Evolutionary conservation across 2,113 vertebrate species (phyloP).

Genomic region (Hydrolagus affinis): DNA sequence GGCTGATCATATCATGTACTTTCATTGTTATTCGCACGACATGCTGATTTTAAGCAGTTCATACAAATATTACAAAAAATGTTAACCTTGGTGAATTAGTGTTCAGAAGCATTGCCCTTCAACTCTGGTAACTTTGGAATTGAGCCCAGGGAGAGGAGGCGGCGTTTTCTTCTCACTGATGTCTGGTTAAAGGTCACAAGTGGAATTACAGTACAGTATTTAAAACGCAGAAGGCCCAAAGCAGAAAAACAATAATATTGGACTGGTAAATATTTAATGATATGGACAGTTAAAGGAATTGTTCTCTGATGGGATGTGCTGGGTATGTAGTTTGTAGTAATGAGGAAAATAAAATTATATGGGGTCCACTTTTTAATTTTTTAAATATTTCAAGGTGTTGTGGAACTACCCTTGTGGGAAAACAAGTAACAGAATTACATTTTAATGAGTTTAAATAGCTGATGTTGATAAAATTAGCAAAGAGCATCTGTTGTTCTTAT

Average conservation of each 20-base stretch:
- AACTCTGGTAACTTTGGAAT: neutral
- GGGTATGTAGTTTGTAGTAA: neutral
- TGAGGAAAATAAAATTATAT: conserved; percentile 26
- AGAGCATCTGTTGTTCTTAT: neutral
- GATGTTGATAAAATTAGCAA: conserved; percentile 18
- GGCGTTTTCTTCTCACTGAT: neutral
- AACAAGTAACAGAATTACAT: conserved; percentile 3
- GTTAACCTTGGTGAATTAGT: too few relatives aligned
- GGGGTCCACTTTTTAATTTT: conserved; percentile 10
- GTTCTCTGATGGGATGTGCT: conserved; percentile 15
- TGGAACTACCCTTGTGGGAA: neutral
- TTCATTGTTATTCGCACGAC: neutral
- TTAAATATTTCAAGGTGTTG: neutral
- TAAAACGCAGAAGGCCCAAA: neutral
- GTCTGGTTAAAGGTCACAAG: conserved; percentile 22
- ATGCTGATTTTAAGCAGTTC: neutral
- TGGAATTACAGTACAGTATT: conserved; percentile 23
- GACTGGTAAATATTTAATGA: conserved; percentile 27
- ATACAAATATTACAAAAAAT: neutral
- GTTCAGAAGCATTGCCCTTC: neutral
- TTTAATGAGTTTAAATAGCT: conserved; percentile 11
- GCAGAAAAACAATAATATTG: conserved; percentile 11
- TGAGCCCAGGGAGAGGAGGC: neutral
- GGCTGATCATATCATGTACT: neutral
- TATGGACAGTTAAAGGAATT: conserved; percentile 18